A percentile compares a stretch with the other conserved stretches of the same genome.
phyloP scores from a whole-genome alignment of 92 coral and sea anemone species.

The Zoanthus solanderi region DNA sequence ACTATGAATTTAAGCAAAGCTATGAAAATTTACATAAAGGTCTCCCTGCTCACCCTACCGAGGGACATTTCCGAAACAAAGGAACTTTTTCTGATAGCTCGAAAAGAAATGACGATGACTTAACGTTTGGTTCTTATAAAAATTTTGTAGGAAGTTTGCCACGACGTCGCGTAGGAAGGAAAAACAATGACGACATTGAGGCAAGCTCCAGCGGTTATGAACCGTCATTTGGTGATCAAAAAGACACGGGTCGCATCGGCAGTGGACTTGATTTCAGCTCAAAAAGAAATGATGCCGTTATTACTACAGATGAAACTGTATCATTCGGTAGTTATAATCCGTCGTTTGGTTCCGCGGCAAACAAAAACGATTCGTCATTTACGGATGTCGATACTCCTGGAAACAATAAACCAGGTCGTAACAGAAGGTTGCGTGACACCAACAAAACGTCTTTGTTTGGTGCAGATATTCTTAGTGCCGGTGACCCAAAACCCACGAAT shows the following conservation, averaged over 20 bases:
- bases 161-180: conserved; percentile 51
- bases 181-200: conserved; percentile 51
- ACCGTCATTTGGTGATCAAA: conserved; percentile 72
- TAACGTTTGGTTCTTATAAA: conserved; percentile 85
- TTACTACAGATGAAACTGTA: conserved; percentile 50
- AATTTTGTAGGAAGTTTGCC: conserved; percentile 58
- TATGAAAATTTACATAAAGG: conserved; percentile 95
- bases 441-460: conserved; percentile 74
- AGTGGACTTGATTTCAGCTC: conserved; percentile 82
- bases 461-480: conserved; percentile 71
- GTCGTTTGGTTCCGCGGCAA: conserved; percentile 58
- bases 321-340: conserved; percentile 76
- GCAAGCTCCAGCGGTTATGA: conserved; percentile 64
- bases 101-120: conserved; percentile 65
- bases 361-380: conserved; percentile 29
- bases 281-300: conserved; percentile 33
- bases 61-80: conserved; percentile 62
- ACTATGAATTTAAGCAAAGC: conserved; percentile 85
- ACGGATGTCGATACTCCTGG: conserved; percentile 54
- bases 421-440: conserved; percentile 60
- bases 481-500: conserved; percentile 58
- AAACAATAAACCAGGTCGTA: conserved; percentile 51
- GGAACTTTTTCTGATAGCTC: conserved; percentile 50
- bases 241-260: conserved; percentile 49
- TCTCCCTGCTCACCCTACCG: conserved; percentile 89